These are phyloP conservation scores for Pionites leucogaster DNA, from an alignment of 2,113 vertebrate species.

Conservation along the genomic window DNA sequence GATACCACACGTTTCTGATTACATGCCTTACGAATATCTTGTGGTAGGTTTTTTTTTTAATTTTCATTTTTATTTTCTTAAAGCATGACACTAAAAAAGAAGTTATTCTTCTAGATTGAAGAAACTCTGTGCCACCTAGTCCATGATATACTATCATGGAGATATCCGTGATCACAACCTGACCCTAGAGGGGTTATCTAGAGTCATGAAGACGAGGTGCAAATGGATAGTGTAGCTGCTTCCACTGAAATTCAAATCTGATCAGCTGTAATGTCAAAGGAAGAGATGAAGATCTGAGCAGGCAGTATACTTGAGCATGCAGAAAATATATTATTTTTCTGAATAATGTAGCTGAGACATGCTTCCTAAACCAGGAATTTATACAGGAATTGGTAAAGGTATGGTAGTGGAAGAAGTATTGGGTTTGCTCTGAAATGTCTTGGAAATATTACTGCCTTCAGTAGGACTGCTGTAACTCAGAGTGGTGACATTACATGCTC, in stretches of 20 bases:
- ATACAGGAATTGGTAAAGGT: not conserved
- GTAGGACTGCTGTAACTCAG: not conserved
- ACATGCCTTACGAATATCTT: rapidly evolving
- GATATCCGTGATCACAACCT: not conserved
- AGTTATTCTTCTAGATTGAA: not conserved
- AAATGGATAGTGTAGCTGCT: not conserved
- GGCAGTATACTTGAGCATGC: not conserved
- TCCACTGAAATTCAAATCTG: not conserved
- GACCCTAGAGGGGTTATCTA: not conserved
- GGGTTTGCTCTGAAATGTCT: not conserved
- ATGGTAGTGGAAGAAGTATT: not conserved
- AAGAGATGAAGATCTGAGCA: not conserved
- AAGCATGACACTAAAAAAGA: not conserved
- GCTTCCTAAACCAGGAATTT: not conserved
- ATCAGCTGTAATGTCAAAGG: not conserved
- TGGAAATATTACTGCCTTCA: not conserved
- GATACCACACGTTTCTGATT: not conserved
- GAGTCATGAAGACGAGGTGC: not conserved
- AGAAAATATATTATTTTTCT: not conserved
- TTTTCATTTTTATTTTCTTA: not conserved
- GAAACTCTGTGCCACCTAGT: not conserved
- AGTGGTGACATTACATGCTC: not conserved
- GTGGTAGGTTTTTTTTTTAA: not conserved
- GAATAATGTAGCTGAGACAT: not conserved
- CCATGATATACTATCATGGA: not conserved